phyloP scores from a whole-genome alignment of 1,140 invertebrate species.

The Camponotus floridanus region DNA sequence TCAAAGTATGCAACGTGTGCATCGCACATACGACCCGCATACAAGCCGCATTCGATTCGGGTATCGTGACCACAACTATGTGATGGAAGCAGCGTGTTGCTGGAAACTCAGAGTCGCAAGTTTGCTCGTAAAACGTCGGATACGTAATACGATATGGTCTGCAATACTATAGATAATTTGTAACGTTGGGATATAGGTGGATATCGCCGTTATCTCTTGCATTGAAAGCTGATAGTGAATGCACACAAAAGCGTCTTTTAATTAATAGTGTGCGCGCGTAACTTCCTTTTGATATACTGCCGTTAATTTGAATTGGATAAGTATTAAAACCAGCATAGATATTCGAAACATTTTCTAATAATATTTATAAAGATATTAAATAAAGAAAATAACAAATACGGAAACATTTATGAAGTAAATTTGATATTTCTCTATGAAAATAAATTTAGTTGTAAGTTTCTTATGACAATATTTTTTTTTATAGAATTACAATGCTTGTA shows the following conservation, averaged over 20 bases:
- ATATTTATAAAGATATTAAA: neutral
- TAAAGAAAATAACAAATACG: neutral
- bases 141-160: slow-evolving; percentile 39
- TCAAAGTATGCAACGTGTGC: slow-evolving; percentile 47
- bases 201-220: slow-evolving; percentile 25
- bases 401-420: neutral
- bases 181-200: neutral
- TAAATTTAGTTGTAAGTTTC: neutral
- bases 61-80: slow-evolving; percentile 60
- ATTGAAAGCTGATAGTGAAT: slow-evolving; percentile 28
- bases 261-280: slow-evolving; percentile 4
- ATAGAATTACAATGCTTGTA: neutral
- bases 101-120: slow-evolving; percentile 52
- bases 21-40: slow-evolving; percentile 40
- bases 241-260: neutral
- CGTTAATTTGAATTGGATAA: neutral
- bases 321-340: neutral
- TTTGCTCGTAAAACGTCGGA: slow-evolving; percentile 56
- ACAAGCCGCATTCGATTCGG: slow-evolving; percentile 59
- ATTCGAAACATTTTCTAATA: neutral
- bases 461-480: too few relatives aligned
- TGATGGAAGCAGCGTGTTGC: slow-evolving; percentile 62
- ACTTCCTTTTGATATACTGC: neutral
- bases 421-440: neutral
- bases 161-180: slow-evolving; percentile 53